Evolutionary conservation across 2,888 invertebrate genomes (phyloP).

Genomic region (Lycocerus yunnanus): DNA sequence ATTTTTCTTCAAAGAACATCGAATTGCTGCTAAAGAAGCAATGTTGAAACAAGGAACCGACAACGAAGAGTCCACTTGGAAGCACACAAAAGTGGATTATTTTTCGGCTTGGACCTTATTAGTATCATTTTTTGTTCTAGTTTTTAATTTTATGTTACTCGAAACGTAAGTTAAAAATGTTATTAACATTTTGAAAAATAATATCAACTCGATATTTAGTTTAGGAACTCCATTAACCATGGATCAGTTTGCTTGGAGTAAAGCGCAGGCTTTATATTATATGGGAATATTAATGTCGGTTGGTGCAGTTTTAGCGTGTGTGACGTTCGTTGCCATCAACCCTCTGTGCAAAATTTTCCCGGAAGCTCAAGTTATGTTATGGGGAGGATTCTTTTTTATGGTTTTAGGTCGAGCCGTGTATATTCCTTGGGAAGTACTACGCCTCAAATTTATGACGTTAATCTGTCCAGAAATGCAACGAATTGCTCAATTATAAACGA

Average conservation of each 20-base stretch:
- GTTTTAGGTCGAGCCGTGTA: constrained; percentile 73
- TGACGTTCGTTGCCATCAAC: constrained; percentile 72
- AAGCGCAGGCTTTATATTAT: constrained; percentile 74
- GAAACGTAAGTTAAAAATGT: constrained; percentile 68
- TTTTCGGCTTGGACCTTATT: constrained; percentile 79
- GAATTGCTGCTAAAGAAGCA: constrained; percentile 79
- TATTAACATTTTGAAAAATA: not conserved
- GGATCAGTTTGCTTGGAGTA: constrained; percentile 89
- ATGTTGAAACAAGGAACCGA: constrained; percentile 74
- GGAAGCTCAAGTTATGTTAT: constrained; percentile 78
- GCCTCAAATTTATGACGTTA: constrained; percentile 57
- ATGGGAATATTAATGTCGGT: constrained; percentile 83
- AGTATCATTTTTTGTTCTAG: constrained; percentile 79
- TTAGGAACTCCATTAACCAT: constrained; percentile 82
- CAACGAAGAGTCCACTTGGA: constrained; percentile 76
- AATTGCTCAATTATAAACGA: constrained; percentile 40
- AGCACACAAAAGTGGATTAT: constrained; percentile 72
- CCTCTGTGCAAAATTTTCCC: constrained; percentile 73
- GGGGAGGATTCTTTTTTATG: constrained; percentile 83
- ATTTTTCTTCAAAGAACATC: constrained; percentile 72
- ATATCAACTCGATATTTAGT: not conserved
- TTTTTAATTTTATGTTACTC: constrained; percentile 85
- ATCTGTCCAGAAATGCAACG: constrained; percentile 34
- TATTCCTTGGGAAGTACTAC: constrained; percentile 77
- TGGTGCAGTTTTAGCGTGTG: constrained; percentile 77